Percentiles rank a stretch among this genome's conserved stretches.
Conservation (phyloP, 2,888 invertebrate species). For the Cremastobaeus sp. region DNA sequence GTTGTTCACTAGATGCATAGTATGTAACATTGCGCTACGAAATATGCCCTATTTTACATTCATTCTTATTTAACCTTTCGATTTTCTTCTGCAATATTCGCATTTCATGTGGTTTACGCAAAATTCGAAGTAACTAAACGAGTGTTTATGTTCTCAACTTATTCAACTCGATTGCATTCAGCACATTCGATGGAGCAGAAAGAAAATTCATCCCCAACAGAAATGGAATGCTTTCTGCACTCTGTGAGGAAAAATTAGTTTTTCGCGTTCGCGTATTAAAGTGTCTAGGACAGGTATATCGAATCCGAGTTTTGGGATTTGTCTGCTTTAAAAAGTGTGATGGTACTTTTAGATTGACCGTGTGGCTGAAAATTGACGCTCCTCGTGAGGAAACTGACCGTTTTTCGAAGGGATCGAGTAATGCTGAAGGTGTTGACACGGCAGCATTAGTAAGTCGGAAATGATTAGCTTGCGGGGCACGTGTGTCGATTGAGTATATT, state of each 20-base stretch:
- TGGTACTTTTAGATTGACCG: no score
- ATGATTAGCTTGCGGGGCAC: neutral
- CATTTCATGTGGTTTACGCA: neutral
- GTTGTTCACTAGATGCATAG: slow-evolving; percentile 29
- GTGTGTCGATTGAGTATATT: neutral
- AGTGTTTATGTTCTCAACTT: neutral
- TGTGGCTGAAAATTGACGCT: slow-evolving; percentile 17
- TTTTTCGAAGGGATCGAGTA: slow-evolving; percentile 16
- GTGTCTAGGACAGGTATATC: no score
- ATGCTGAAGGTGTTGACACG: slow-evolving; percentile 31
- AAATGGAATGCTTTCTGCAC: no score
- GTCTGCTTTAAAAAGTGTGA: no score
- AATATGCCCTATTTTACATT: slow-evolving; percentile 35
- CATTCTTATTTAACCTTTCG: slow-evolving; percentile 20
- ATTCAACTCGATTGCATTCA: no score
- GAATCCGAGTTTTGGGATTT: no score
- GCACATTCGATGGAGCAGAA: no score
- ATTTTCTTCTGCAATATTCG: slow-evolving; percentile 9
- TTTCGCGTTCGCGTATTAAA: no score
- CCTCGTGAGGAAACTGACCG: slow-evolving; percentile 14
- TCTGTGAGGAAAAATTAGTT: no score
- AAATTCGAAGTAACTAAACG: neutral
- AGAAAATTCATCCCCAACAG: no score
- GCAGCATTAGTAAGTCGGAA: slow-evolving; percentile 29
- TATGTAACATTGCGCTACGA: slow-evolving; percentile 27